Base-by-base conservation (phyloP, 1,140 invertebrate species). In the Branchinecta lindahli region DNA sequence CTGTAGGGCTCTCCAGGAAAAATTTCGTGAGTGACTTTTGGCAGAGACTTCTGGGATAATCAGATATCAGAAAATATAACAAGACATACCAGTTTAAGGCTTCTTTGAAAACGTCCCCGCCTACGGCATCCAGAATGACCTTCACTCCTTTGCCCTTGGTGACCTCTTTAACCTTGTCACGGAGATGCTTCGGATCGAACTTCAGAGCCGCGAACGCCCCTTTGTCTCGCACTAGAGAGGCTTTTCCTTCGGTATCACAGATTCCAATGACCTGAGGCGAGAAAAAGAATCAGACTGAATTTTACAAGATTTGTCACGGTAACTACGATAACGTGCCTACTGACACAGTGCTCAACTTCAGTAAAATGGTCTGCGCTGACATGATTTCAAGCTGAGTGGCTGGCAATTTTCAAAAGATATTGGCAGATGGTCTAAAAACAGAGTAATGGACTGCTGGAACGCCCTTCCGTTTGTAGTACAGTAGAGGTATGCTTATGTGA, bases 171-270 rank as follows among this genome's bases (percentile, higher is more conserved):
- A 86, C 81, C 75, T 80, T 78, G 47, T 82, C 80, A 2, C 77
- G 74, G 10, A 86, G 75, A 67, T 82, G 80, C 73, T 84, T 82
- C 47, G 81, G 79, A 69, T 79, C 81, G 70, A 82, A 84, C 70
- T 79, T 82, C 1, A 85, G 74, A 61, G 84, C 82, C n/a, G 81
- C 79, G 74, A 82, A 84, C 0, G 84, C 85, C 61, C 85, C 85
- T 77, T 82, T 83, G 9, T 83, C 79, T 65, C 84, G 74, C 21
- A 85, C 79, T 45, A 82, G 72, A 18, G 77, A 73, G 8, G 83
- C 80, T 73, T 83, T 82, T 47, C 84, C 81, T 75, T 84, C 82
- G 0, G 82, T 79, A 15, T 80, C 79, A 72, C 83, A 85, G 10
- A 85, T 80, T 45, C 79, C 84, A 73, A 87, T 84, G 6, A 86